Percentiles rank a stretch among this genome's conserved stretches.
These are phyloP conservation scores for Drosophila planitibia DNA, from an alignment of 2,888 invertebrate species.

Conservation along the genomic window DNA sequence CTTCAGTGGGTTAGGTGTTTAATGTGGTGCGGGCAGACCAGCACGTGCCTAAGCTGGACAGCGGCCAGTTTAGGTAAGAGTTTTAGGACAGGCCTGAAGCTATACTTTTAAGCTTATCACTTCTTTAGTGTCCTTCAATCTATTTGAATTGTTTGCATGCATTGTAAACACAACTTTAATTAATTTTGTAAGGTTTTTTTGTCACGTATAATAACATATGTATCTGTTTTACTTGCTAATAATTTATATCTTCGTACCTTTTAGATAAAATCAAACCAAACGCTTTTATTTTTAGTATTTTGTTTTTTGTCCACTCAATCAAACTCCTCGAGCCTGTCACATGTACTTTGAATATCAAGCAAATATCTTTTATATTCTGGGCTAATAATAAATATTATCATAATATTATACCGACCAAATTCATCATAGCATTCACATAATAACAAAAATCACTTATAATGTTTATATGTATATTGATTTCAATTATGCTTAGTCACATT, in stretches of 20 bases:
- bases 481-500: not conserved
- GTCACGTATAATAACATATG: not conserved
- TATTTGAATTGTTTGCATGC: not conserved
- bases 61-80: not conserved
- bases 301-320: not conserved
- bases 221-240: not conserved
- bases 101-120: not conserved
- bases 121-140: not conserved
- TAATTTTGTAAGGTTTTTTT: not conserved
- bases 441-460: slow-evolving; percentile 1
- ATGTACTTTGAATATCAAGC: not conserved
- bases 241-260: not conserved
- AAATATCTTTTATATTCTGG: not conserved
- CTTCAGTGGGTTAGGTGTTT: slow-evolving; percentile 8
- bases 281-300: not conserved
- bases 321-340: slow-evolving; percentile 2
- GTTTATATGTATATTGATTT: slow-evolving; percentile 4
- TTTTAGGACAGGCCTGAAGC: not conserved
- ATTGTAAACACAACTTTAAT: not conserved
- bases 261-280: not conserved
- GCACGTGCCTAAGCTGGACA: slow-evolving; percentile 28
- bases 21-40: slow-evolving; percentile 16
- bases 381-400: slow-evolving; percentile 2
- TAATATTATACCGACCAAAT: not conserved
- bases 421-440: not conserved